These are phyloP conservation scores for Gouania willdenowi DNA, from an alignment of 2,797 vertebrate species.

Conservation along the genomic window DNA sequence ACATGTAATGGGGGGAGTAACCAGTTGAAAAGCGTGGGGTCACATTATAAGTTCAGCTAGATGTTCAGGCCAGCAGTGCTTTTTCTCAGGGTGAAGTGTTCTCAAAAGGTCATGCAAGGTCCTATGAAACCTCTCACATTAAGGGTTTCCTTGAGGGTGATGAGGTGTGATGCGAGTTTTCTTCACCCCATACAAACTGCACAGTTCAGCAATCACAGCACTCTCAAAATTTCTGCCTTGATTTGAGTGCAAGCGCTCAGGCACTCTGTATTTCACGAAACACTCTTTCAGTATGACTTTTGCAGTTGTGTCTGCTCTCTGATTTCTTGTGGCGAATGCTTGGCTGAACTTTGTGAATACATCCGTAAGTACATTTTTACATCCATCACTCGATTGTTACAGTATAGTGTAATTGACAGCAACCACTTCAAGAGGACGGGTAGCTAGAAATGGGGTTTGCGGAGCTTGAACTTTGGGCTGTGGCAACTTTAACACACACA, in stretches of 20 bases:
- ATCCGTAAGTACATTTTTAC: background rate
- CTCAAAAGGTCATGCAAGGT: background rate
- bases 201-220: background rate
- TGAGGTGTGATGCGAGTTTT: background rate
- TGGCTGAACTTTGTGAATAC: background rate
- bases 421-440: background rate
- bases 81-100: background rate
- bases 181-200: background rate
- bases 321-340: background rate
- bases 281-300: background rate
- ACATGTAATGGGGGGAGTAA: background rate
- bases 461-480: background rate
- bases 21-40: background rate
- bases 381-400: background rate
- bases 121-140: constrained; percentile 3
- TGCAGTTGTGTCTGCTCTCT: background rate
- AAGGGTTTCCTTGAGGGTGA: background rate
- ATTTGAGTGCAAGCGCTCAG: background rate
- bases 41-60: background rate
- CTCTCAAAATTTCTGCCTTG: background rate
- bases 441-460: background rate
- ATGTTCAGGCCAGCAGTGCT: constrained; percentile 2
- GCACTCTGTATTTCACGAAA: background rate
- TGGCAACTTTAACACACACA: background rate
- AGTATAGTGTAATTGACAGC: background rate